phyloP scores from a whole-genome alignment of 2,888 invertebrate genomes.

The Xylophagus ater region DNA sequence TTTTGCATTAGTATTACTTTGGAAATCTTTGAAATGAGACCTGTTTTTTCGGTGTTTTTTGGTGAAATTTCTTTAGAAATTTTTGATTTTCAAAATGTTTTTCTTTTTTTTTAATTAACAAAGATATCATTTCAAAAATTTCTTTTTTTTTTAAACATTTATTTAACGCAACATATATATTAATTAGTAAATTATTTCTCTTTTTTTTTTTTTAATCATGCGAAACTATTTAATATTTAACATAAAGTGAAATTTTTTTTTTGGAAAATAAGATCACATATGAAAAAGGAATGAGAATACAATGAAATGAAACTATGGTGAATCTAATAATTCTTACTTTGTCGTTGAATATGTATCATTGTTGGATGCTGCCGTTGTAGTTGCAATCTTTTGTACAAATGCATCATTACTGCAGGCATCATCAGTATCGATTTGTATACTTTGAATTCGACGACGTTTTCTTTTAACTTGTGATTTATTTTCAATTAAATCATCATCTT shows the following conservation, averaged over 20 bases:
- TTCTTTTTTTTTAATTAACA: conserved; percentile 9
- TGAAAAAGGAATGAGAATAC: too few species aligned
- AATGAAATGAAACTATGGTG: too few species aligned
- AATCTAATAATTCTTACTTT: conserved; percentile 24
- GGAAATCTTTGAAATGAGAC: too few species aligned
- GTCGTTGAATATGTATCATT: conserved; percentile 13
- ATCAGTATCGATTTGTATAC: conserved; percentile 35
- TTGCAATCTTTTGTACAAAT: conserved; percentile 36
- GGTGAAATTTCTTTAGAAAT: too few species aligned
- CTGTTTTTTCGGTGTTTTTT: too few species aligned
- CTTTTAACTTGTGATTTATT: conserved; percentile 18
- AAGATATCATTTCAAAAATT: too few species aligned
- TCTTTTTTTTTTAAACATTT: too few species aligned
- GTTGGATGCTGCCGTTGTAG: conserved; percentile 15
- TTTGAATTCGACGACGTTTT: conserved; percentile 32
- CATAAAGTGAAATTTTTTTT: neutral
- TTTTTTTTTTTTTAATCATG: conserved; percentile 4
- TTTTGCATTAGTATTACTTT: too few species aligned
- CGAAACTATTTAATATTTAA: too few species aligned
- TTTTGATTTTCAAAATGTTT: too few species aligned
- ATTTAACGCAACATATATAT: too few species aligned
- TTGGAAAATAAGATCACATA: neutral
- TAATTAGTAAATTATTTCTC: conserved; percentile 4
- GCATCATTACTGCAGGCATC: conserved; percentile 40
- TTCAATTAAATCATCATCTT: conserved; percentile 2